Base-by-base conservation (phyloP, 2,888 invertebrate genomes). In the Argyresthia goedartella region DNA sequence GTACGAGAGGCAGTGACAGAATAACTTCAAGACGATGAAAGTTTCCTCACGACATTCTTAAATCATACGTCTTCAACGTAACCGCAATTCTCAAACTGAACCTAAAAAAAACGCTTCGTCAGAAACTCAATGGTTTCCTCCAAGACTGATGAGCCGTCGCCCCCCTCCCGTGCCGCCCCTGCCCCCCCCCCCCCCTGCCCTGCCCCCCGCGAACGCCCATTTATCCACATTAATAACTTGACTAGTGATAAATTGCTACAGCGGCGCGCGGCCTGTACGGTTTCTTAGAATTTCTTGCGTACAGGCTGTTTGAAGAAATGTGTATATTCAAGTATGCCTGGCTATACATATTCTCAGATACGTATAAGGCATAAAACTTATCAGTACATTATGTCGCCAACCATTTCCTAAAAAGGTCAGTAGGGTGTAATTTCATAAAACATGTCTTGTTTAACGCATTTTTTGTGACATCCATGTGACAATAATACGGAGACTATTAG, bases 211-310 rank as follows among this genome's bases (percentile, higher is more conserved):
- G 64, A 66, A 69, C 73, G 25, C 69, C 72, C 78, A 75, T 78
- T 76, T 76, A 79, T 81, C 81, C 80, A 76, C 85, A 82, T 82
- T 82, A 84, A 85, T 85, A 81, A 81, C 84, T 81, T 72, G 77
- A 73, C 76, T 75, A 71, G 81, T 86, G 85, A 85, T 86, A 85
- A 86, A 86, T 85, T 82, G 77, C 80, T 69, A 69, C 70, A 65
- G 76, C 72, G 69, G 76, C 81, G 76, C 81, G 71, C 25, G 64
- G 67, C 79, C 80, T 50, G 41, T 76, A 75, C 77, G 79, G 78
- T 84, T 85, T 84, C 84, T 86, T 84, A 76, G 80, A 79, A 79
- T 75, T 76, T 76, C 67, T 67, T 61, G 52, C 55, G 55, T 73
- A 82, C 71, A 81, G 80, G 61, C 8, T 76, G 84, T 57, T 43